Evolutionary conservation across 1,140 invertebrate genomes (phyloP).

Genomic region (Aphelenchoides fujianensis): DNA sequence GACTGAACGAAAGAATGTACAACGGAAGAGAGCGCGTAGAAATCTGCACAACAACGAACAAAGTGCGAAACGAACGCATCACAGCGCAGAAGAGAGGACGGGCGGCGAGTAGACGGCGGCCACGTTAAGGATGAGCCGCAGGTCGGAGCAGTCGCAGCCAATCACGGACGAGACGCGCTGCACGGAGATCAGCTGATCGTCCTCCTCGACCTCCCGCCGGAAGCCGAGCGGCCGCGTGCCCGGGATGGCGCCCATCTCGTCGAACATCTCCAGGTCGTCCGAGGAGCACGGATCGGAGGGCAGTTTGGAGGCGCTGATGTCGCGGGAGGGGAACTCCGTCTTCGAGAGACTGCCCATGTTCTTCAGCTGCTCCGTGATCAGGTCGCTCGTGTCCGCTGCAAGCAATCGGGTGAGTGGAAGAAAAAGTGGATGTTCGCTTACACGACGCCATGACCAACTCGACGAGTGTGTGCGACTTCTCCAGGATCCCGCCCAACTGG

Average conservation of each 20-base stretch:
- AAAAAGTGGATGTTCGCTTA: not conserved
- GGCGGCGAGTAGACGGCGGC: constrained; percentile 51
- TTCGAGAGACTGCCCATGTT: too few species aligned
- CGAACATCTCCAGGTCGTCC: too few species aligned
- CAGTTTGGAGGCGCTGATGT: too few species aligned
- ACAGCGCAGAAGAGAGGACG: constrained; percentile 28
- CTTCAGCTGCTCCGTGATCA: constrained; percentile 28
- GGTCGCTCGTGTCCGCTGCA: constrained; percentile 16
- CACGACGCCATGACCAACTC: constrained; percentile 7
- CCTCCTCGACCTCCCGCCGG: too few species aligned
- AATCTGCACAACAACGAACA: too few species aligned
- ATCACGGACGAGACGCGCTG: constrained; percentile 48
- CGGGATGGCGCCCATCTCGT: too few species aligned
- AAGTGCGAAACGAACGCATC: too few species aligned
- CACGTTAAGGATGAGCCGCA: constrained; percentile 52
- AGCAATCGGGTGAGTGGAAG: not conserved
- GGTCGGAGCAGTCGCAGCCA: constrained; percentile 52
- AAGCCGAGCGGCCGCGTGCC: too few species aligned
- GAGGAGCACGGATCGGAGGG: too few species aligned
- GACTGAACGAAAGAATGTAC: too few species aligned
- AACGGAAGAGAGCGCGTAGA: too few species aligned
- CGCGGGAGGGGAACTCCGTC: too few species aligned
- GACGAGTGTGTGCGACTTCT: constrained; percentile 8
- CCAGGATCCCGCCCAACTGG: not conserved
- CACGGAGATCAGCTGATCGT: constrained; percentile 23